phyloP scores from a whole-genome alignment of 2,113 vertebrate genomes.

The Gorsachius goisagi region DNA sequence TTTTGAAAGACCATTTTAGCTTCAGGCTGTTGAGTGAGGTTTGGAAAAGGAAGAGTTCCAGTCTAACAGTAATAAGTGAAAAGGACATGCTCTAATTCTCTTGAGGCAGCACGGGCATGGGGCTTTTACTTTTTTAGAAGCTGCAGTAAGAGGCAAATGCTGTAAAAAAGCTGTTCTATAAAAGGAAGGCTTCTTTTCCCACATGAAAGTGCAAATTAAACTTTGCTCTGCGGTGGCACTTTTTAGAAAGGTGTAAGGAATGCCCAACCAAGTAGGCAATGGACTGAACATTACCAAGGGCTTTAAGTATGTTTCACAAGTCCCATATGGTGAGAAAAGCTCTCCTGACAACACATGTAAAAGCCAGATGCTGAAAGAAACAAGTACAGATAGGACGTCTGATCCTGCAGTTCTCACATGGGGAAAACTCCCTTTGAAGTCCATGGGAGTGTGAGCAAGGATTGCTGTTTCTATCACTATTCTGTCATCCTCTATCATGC shows the following conservation, averaged over 20 bases:
- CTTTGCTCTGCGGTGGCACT: background rate
- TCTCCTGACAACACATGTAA: slow-evolving; percentile 8
- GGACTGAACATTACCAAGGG: background rate
- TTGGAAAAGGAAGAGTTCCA: background rate
- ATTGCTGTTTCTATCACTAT: background rate
- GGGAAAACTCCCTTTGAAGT: slow-evolving; percentile 38
- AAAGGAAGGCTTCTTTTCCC: background rate
- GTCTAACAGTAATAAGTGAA: background rate
- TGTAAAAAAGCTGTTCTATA: background rate
- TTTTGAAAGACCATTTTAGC: background rate
- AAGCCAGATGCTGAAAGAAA: background rate
- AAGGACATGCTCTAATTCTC: background rate
- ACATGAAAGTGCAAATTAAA: slow-evolving; percentile 23
- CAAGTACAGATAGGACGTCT: background rate
- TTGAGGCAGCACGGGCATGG: background rate
- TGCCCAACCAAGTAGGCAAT: background rate
- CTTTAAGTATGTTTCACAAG: slow-evolving; percentile 28
- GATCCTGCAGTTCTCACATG: background rate
- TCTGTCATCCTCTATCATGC: background rate
- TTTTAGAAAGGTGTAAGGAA: slow-evolving; percentile 18
- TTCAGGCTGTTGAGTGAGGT: background rate
- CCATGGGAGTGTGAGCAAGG: background rate
- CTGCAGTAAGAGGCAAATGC: background rate
- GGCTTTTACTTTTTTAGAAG: background rate
- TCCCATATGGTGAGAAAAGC: slow-evolving; percentile 51